Conservation (phyloP, 2,113 vertebrate genomes). For the Copsychus sechellarum region DNA sequence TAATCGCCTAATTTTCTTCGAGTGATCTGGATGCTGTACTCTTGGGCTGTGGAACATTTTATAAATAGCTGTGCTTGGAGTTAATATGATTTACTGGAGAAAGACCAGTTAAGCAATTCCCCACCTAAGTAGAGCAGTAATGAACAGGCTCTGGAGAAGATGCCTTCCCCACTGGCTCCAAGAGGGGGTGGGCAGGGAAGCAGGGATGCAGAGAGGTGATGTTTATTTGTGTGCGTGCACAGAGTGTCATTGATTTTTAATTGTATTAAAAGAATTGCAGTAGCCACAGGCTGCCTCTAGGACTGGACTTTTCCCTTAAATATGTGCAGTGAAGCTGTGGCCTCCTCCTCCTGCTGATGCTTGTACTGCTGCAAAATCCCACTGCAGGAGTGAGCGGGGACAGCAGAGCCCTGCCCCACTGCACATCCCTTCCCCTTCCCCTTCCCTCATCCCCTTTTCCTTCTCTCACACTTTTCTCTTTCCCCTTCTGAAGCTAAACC, state of each 20-base stretch:
- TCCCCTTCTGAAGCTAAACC: background rate
- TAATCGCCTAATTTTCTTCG: conserved; percentile 61
- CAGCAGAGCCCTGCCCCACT: background rate
- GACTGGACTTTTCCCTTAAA: conserved; percentile 37
- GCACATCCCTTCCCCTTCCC: background rate
- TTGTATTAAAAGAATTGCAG: conserved; percentile 40
- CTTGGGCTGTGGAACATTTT: conserved; percentile 58
- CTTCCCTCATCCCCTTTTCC: background rate
- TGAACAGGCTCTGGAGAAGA: conserved; percentile 64
- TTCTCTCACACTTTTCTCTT: background rate
- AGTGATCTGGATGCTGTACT: conserved; percentile 57
- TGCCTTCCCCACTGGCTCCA: conserved; percentile 6
- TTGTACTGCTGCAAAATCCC: background rate
- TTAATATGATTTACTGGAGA: conserved; percentile 67
- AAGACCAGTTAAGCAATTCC: conserved; percentile 63
- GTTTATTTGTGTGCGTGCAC: conserved; percentile 47
- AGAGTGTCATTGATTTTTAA: conserved; percentile 48
- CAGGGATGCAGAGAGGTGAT: conserved; percentile 30
- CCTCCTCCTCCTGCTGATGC: background rate
- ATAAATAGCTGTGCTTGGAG: conserved; percentile 66
- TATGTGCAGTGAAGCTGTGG: background rate
- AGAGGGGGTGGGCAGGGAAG: conserved; percentile 33
- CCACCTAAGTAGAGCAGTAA: conserved; percentile 62
- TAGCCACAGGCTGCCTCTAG: conserved; percentile 59
- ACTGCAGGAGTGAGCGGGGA: rapidly evolving